Percentiles rank a stretch among this genome's conserved stretches.
phyloP scores from a whole-genome alignment of 2,888 invertebrate genomes.

The Dendrolimus houi region DNA sequence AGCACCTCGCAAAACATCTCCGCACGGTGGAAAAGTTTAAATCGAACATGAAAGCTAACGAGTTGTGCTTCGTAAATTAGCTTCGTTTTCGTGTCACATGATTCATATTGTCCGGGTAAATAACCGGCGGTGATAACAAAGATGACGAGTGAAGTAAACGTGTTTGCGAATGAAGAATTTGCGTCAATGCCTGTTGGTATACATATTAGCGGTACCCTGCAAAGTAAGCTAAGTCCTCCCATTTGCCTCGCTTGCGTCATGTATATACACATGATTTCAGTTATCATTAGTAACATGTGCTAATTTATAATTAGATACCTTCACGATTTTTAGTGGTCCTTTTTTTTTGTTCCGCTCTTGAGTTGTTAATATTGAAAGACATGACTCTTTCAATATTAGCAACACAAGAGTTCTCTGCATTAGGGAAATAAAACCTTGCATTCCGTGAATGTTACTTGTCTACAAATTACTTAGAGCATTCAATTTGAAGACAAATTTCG shows the following conservation, averaged over 20 bases:
- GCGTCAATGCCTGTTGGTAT: constrained; percentile 52
- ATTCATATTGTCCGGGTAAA: constrained; percentile 15
- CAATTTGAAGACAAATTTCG: too few relatives aligned
- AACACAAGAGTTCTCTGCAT: too few relatives aligned
- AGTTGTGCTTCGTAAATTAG: constrained; percentile 12
- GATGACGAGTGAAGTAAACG: constrained; percentile 20
- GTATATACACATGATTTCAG: constrained; percentile 27
- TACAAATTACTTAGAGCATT: too few relatives aligned
- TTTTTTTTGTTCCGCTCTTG: background rate
- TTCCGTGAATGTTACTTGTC: too few relatives aligned
- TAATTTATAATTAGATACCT: constrained; percentile 19
- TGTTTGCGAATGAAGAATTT: constrained; percentile 27
- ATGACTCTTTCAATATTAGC: too few relatives aligned
- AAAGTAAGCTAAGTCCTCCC: constrained; percentile 32
- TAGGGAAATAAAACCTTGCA: too few relatives aligned
- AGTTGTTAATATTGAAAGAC: too few relatives aligned
- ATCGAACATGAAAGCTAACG: background rate
- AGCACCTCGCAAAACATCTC: too few relatives aligned
- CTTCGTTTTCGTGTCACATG: constrained; percentile 4
- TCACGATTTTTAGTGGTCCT: constrained; percentile 6
- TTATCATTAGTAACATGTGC: constrained; percentile 26
- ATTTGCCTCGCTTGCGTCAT: constrained; percentile 38
- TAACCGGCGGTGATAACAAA: constrained; percentile 20
- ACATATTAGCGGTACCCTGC: constrained; percentile 43
- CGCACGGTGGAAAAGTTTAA: background rate